These are phyloP conservation scores for Margarornis squamiger DNA, from an alignment of 2,797 vertebrate species.

Conservation along the genomic window DNA sequence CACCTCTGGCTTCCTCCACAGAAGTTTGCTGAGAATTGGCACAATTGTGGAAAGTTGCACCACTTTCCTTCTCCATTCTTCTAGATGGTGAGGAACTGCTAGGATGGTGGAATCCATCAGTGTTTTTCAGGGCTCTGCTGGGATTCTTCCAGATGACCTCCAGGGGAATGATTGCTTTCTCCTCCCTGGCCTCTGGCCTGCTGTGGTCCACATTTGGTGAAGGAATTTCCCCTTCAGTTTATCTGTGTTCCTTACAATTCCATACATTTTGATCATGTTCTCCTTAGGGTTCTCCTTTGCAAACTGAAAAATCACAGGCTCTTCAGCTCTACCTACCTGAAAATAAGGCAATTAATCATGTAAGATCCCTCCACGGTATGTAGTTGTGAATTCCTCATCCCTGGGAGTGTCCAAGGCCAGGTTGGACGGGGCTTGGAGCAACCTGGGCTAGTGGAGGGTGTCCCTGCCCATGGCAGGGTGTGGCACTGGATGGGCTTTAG, in stretches of 20 bases:
- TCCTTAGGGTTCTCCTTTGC: neutral
- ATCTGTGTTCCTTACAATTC: neutral
- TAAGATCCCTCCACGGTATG: rapidly evolving
- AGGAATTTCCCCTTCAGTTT: neutral
- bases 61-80: neutral
- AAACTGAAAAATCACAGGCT: neutral
- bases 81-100: neutral
- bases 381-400: neutral
- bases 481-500: neutral
- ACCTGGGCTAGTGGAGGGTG: neutral
- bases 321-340: neutral
- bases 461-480: neutral
- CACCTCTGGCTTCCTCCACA: neutral
- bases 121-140: neutral
- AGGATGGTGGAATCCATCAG: neutral
- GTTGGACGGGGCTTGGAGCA: neutral
- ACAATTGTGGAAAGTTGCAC: neutral
- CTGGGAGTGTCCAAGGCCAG: neutral
- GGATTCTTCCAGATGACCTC: neutral
- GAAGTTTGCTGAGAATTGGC: neutral
- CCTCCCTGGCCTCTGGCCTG: neutral
- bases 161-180: neutral
- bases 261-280: neutral
- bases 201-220: neutral
- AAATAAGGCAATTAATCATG: neutral